A percentile compares a stretch with the other conserved stretches of the same genome.
Evolutionary conservation across 2,888 invertebrate genomes (phyloP).

Genomic region (Leptinotarsa tumamoca): DNA sequence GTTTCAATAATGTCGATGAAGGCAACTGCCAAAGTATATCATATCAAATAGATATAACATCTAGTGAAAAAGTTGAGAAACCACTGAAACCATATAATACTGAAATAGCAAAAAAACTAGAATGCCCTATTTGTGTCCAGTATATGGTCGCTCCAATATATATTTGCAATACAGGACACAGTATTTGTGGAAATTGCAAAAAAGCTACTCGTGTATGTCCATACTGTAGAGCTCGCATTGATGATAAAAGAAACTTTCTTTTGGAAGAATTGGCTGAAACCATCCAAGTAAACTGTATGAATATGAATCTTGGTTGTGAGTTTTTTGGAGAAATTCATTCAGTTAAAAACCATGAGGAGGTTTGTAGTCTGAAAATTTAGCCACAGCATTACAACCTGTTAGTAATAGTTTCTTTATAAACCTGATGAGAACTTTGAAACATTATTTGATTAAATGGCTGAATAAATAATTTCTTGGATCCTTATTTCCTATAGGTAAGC

Average conservation of each 20-base stretch:
- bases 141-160: slow-evolving; percentile 11
- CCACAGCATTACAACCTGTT: too few relatives aligned
- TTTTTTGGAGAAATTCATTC: background rate
- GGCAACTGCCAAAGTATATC: background rate
- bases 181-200: slow-evolving; percentile 5
- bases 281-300: background rate
- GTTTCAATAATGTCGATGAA: background rate
- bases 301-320: background rate
- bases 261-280: slow-evolving; percentile 20
- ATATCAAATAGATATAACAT: background rate
- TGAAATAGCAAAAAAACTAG: background rate
- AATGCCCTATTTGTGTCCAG: slow-evolving; percentile 9
- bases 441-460: too few relatives aligned
- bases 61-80: background rate
- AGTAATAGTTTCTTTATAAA: too few relatives aligned
- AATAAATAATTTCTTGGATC: too few relatives aligned
- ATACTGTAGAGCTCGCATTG: background rate
- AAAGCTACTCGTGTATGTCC: background rate
- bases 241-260: background rate
- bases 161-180: slow-evolving; percentile 12
- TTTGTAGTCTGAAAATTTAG: background rate
- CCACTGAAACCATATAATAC: background rate
- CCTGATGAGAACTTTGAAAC: too few relatives aligned
- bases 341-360: background rate
- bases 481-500: too few relatives aligned